Evolutionary conservation across 2,113 vertebrate genomes (phyloP).

Genomic region (Forbesichthys papilliferus): DNA sequence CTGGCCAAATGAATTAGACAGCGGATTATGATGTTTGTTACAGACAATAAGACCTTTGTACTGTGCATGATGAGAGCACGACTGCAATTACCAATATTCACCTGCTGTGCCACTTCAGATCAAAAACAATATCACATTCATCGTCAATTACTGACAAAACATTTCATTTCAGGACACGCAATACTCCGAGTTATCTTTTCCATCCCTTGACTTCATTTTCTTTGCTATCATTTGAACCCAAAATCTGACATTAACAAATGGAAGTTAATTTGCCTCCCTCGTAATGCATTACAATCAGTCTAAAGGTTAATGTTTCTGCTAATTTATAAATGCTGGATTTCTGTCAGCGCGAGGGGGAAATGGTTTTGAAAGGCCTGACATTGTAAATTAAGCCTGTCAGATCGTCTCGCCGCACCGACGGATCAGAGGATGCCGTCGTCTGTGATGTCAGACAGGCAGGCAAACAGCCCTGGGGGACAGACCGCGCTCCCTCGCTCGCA

Average conservation of each 20-base stretch:
- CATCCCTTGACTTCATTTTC: constrained; percentile 62
- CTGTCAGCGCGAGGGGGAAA: constrained; percentile 78
- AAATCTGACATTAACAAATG: constrained; percentile 79
- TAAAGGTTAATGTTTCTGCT: constrained; percentile 87
- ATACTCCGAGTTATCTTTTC: constrained; percentile 60
- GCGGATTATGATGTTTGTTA: constrained; percentile 35
- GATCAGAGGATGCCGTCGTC: constrained; percentile 77
- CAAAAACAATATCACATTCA: constrained; percentile 63
- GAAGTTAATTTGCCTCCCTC: constrained; percentile 78
- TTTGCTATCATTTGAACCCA: constrained; percentile 57
- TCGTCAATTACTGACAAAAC: constrained; percentile 66
- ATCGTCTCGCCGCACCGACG: constrained; percentile 69
- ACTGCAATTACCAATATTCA: constrained; percentile 69
- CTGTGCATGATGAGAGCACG: constrained; percentile 45
- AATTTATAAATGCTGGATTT: constrained; percentile 82
- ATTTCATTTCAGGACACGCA: constrained; percentile 54
- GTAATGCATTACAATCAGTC: constrained; percentile 78
- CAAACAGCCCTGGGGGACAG: constrained; percentile 73
- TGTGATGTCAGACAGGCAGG: constrained; percentile 80
- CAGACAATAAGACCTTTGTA: constrained; percentile 66
- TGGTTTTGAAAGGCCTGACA: constrained; percentile 82
- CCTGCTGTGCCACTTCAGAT: constrained; percentile 54
- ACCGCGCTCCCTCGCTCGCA: constrained; percentile 60
- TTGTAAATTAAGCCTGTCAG: constrained; percentile 84
- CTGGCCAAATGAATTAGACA: constrained; percentile 25